These are phyloP conservation scores for Hylaeus anthracinus DNA, from an alignment of 1,140 invertebrate genomes.

Conservation along the genomic window DNA sequence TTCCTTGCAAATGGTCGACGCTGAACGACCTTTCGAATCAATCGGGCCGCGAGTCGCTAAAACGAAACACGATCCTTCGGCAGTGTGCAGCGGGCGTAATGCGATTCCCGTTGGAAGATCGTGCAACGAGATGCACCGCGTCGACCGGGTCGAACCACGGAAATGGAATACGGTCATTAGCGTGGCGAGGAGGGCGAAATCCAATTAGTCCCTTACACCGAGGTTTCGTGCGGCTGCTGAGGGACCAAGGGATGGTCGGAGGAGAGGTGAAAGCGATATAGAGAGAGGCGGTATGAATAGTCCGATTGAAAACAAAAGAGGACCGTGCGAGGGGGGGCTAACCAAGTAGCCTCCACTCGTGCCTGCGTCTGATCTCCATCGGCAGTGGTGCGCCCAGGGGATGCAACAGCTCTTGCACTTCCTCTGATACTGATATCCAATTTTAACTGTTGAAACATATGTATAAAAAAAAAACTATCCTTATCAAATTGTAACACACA, in stretches of 20 bases:
- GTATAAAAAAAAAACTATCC: no score
- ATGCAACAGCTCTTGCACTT: no score
- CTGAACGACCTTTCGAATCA: constrained; percentile 6
- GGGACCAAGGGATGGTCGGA: constrained; percentile 44
- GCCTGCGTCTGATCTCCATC: constrained; percentile 9
- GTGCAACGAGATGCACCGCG: constrained; percentile 60
- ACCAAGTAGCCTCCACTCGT: constrained; percentile 3
- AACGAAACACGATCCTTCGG: constrained; percentile 54
- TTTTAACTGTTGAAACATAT: no score
- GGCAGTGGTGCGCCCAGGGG: no score
- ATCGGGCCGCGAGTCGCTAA: constrained; percentile 39
- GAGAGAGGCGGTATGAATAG: not conserved
- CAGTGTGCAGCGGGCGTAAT: constrained; percentile 44
- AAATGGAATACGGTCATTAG: constrained; percentile 67
- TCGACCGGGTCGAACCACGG: constrained; percentile 57
- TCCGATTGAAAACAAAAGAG: constrained; percentile 33
- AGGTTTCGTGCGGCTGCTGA: constrained; percentile 52
- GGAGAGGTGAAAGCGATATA: not conserved
- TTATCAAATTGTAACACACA: no score
- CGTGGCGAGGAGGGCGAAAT: constrained; percentile 58
- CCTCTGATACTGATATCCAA: no score
- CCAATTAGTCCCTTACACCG: constrained; percentile 62
- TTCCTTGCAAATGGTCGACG: not conserved
- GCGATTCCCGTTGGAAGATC: constrained; percentile 62
- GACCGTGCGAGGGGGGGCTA: not conserved